A percentile compares a stretch with the other conserved stretches of the same genome.
phyloP scores from a whole-genome alignment of 2,888 invertebrate species.

The Helicoverpa assulta region DNA sequence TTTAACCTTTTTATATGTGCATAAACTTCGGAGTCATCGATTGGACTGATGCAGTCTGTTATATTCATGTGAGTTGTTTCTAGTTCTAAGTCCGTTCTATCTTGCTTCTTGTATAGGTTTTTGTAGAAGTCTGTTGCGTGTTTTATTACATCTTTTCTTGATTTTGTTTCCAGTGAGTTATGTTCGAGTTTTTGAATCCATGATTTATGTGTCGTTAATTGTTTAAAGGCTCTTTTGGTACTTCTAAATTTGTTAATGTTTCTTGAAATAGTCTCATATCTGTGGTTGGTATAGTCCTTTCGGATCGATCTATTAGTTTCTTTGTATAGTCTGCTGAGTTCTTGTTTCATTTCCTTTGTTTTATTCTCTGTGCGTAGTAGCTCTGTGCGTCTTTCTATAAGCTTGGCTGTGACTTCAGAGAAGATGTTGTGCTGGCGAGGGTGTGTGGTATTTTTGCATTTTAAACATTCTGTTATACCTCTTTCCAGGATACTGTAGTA shows the following conservation, averaged over 20 bases:
- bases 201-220: slow-evolving; percentile 27
- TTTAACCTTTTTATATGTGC: not conserved
- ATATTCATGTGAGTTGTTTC: not conserved
- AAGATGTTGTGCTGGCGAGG: slow-evolving; percentile 15
- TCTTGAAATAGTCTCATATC: slow-evolving; percentile 29
- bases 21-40: not conserved
- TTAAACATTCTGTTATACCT: slow-evolving; percentile 8
- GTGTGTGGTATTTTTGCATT: slow-evolving; percentile 2
- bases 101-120: not conserved
- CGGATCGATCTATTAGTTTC: slow-evolving; percentile 5
- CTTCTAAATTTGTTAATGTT: slow-evolving; percentile 45
- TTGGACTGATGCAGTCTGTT: not conserved
- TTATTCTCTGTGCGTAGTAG: slow-evolving; percentile 4
- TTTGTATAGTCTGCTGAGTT: not conserved
- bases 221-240: slow-evolving; percentile 38
- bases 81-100: not conserved
- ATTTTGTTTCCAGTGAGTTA: slow-evolving; percentile 25
- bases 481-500: slow-evolving; percentile 5
- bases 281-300: slow-evolving; percentile 7
- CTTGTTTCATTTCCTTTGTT: not conserved
- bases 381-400: slow-evolving; percentile 1
- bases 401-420: slow-evolving; percentile 13
- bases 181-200: slow-evolving; percentile 29
- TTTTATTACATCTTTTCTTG: slow-evolving; percentile 35
- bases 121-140: not conserved